Evolutionary conservation across 2,888 invertebrate genomes (phyloP), one percentile per base, ranked within the genome.

Genomic region (Sabatieria punctata): DNA sequence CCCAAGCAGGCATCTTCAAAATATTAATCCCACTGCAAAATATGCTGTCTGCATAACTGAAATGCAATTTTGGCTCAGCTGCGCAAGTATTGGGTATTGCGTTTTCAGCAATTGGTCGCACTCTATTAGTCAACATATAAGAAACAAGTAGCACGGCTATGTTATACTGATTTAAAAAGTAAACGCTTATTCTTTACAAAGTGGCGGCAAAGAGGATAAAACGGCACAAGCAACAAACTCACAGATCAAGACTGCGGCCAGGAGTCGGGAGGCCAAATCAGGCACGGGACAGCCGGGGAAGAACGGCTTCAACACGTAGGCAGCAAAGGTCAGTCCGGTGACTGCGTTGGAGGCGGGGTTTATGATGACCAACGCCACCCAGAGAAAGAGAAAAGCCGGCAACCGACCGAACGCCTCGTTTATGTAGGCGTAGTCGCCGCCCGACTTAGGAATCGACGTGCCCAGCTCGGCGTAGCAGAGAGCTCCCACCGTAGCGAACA

Each of bases 381-480:
- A 93, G 21, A 93, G 74, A 65, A 86, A 91, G 4, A 93, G 74
- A 67, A 93, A 93, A 0, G 86, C 83, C 1, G 84, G 85, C 25
- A 91, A 70, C 3, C 81, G 76, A 1, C 93, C 93, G 51, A 70
- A 89, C 0, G 88, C 83, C 61, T 82, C 80, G 49, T 78, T 78
- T 50, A 91, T 85, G 68, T 93, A 93, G 0, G 88, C 88, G 67
- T 93, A 93, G 71, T 93, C 91, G 1, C 89, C 91, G 0, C 91
- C 91, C 0, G 86, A 86, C 67, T 85, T 85, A 1, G 88, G 85
- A 57, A 93, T 89, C 79, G 85, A 82, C 33, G 88, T 89, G 19
- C 86, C 86, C 49, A 86, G 72, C 75, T 95, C 93, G 8, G 91
- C 89, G 67, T 93, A 95, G 68, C 93, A 93, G 22, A 91, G 72